These are phyloP conservation scores for Himalopsyche tibetana DNA, from an alignment of 2,888 invertebrate genomes.

Conservation along the genomic window DNA sequence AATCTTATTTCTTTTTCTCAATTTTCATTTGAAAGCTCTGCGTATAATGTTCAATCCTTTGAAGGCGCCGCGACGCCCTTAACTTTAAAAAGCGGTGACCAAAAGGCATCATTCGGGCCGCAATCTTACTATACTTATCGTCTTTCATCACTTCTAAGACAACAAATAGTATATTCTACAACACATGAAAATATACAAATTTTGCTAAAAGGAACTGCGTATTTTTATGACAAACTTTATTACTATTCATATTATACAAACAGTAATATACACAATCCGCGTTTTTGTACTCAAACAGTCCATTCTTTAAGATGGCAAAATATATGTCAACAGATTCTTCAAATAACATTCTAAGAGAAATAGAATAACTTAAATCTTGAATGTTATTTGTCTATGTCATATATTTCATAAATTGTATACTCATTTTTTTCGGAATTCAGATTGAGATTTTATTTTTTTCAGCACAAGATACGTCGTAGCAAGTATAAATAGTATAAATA, in stretches of 20 bases:
- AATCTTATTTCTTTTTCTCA: too few species aligned
- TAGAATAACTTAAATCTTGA: too few species aligned
- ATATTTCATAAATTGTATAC: too few species aligned
- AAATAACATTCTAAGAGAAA: too few species aligned
- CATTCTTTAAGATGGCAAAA: too few species aligned
- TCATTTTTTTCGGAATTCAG: too few species aligned
- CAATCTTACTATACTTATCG: constrained; percentile 12
- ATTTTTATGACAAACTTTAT: neutral
- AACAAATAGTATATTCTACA: neutral
- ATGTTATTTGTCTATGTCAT: too few species aligned
- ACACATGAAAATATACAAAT: neutral
- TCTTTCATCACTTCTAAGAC: constrained; percentile 38
- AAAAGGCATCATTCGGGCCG: neutral
- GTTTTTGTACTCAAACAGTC: too few species aligned
- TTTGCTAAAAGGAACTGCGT: neutral
- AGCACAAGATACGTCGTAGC: too few species aligned
- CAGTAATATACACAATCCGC: neutral
- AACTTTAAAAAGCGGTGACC: constrained; percentile 37
- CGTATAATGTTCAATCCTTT: neutral
- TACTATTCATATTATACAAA: neutral
- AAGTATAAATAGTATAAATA: too few species aligned
- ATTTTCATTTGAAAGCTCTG: neutral
- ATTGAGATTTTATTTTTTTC: too few species aligned
- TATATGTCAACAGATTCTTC: too few species aligned
- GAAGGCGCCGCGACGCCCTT: constrained; percentile 27